These are phyloP conservation scores for Strigamia maritima DNA, from an alignment of 2,888 invertebrate species.

Conservation along the genomic window DNA sequence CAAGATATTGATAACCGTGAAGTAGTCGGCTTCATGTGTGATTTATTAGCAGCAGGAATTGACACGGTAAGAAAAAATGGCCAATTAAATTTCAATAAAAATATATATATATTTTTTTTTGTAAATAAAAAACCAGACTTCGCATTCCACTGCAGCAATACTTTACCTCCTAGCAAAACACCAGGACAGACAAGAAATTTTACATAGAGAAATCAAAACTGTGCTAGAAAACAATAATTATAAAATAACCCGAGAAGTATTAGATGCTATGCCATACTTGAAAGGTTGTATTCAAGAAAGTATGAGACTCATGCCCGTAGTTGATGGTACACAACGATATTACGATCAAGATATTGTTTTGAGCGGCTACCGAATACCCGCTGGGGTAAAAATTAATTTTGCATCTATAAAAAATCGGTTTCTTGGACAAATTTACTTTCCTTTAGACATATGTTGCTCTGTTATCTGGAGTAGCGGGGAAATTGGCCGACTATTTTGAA, in stretches of 20 bases:
- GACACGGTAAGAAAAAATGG: conserved; percentile 15
- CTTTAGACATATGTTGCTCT: not conserved
- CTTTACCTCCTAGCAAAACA: not conserved
- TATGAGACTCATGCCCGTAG: not conserved
- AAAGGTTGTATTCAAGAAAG: not conserved
- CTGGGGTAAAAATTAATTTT: not conserved
- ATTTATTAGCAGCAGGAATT: not conserved
- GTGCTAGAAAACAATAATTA: not conserved
- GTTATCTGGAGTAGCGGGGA: not conserved
- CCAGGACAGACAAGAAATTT: not conserved
- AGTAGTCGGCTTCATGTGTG: not conserved
- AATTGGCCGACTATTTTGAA: conserved; percentile 58
- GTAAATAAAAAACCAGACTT: not conserved
- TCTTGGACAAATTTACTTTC: no score
- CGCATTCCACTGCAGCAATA: not conserved
- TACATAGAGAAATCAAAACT: not conserved
- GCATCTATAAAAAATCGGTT: no score
- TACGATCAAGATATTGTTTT: not conserved
- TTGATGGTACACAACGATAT: not conserved
- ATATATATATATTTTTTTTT: not conserved
- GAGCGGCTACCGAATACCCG: not conserved
- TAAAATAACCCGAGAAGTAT: not conserved
- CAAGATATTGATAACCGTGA: not conserved
- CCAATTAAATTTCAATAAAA: no score
- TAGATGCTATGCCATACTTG: not conserved